phyloP scores from a whole-genome alignment of 1,140 invertebrate species.

The Trialeurodes vaporariorum region DNA sequence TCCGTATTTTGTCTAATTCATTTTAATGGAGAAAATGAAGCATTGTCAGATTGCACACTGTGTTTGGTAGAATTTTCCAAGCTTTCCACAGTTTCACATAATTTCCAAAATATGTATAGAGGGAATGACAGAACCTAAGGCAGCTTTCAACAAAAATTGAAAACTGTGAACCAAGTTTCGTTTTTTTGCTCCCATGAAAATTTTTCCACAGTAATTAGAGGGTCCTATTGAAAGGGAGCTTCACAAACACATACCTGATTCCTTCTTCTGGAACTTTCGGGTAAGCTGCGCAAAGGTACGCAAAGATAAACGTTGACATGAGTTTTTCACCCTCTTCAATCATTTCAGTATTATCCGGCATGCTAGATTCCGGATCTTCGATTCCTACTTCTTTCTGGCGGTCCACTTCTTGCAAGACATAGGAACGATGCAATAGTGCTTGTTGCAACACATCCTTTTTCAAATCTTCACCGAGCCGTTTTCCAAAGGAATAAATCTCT shows the following conservation, averaged over 20 bases:
- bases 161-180: too few relatives aligned
- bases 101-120: too few relatives aligned
- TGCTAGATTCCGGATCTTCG: constrained; percentile 40
- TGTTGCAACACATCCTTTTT: constrained; percentile 50
- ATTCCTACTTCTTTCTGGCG: constrained; percentile 57
- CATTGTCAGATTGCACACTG: too few relatives aligned
- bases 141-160: too few relatives aligned
- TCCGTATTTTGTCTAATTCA: too few relatives aligned
- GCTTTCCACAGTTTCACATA: too few relatives aligned
- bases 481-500: constrained; percentile 78
- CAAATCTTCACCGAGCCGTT: constrained; percentile 75
- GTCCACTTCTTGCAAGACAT: constrained; percentile 55
- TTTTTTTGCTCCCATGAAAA: too few relatives aligned
- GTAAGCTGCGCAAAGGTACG: constrained; percentile 46
- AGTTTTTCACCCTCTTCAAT: constrained; percentile 49
- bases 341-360: constrained; percentile 56
- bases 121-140: too few relatives aligned
- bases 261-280: constrained; percentile 60
- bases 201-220: too few relatives aligned
- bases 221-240: too few relatives aligned
- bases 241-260: constrained; percentile 40
- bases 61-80: too few relatives aligned
- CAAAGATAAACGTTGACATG: constrained; percentile 42
- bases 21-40: too few relatives aligned
- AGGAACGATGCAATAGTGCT: constrained; percentile 71